These are phyloP conservation scores for Notarius lentiginosus DNA, from an alignment of 2,113 vertebrate species.

Conservation along the genomic window DNA sequence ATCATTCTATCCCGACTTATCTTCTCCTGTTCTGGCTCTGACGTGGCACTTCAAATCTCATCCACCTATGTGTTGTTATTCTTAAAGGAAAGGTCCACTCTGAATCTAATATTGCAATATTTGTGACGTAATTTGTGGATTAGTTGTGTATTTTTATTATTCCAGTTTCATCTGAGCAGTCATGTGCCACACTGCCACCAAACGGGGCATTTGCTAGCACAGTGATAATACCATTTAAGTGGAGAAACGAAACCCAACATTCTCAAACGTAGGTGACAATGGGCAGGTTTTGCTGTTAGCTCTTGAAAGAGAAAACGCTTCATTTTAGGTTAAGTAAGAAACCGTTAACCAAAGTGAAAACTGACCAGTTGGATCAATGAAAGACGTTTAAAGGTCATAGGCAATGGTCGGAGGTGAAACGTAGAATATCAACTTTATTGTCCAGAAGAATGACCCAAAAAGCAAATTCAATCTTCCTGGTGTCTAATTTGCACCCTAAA, in stretches of 20 bases:
- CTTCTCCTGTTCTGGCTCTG: not conserved
- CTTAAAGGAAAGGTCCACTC: not conserved
- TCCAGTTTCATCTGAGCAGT: not conserved
- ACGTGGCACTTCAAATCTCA: not conserved
- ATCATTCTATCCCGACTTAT: not conserved
- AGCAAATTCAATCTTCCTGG: no score
- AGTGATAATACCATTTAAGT: not conserved
- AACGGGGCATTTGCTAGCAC: not conserved
- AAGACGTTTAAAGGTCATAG: not conserved
- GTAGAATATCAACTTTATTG: no score
- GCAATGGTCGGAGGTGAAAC: no score
- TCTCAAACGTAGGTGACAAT: not conserved
- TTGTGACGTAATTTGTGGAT: not conserved
- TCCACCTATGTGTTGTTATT: not conserved
- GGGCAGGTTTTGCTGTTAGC: not conserved
- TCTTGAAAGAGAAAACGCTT: not conserved
- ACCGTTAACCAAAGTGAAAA: not conserved
- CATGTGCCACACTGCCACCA: not conserved
- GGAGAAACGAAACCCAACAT: not conserved
- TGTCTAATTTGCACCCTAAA: no score
- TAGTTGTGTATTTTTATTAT: not conserved
- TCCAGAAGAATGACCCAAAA: no score
- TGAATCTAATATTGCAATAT: not conserved
- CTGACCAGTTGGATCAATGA: not conserved
- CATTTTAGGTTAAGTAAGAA: not conserved